These are phyloP conservation scores for Gallinago paraguaiae DNA, from an alignment of 2,113 vertebrate genomes.

Conservation along the genomic window DNA sequence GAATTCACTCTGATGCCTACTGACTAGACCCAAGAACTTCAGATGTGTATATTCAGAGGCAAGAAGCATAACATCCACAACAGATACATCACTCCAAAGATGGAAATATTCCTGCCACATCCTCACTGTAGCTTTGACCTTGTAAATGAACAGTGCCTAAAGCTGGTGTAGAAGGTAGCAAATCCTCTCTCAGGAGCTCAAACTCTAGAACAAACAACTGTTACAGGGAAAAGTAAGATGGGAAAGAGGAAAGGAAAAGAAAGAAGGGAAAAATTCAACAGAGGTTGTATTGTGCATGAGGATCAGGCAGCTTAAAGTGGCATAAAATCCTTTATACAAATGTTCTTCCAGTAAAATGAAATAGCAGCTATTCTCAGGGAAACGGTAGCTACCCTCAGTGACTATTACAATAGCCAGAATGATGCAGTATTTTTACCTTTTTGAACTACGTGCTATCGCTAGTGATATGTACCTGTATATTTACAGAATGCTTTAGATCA, in stretches of 20 bases:
- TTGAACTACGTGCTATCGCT: background rate
- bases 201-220: background rate
- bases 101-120: background rate
- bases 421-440: background rate
- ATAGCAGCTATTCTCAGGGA: background rate
- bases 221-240: background rate
- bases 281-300: background rate
- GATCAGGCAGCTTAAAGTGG: constrained; percentile 28
- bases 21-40: background rate
- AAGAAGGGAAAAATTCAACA: background rate
- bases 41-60: background rate
- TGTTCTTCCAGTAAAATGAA: background rate
- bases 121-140: background rate
- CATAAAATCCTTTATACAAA: constrained; percentile 3
- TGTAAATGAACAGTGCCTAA: background rate
- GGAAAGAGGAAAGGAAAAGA: background rate
- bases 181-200: background rate
- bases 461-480: background rate
- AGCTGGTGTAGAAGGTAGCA: background rate
- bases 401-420: background rate
- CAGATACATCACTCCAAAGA: background rate
- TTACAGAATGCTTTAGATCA: background rate
- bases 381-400: background rate
- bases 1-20: background rate
- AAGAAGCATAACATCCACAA: background rate